Evolutionary conservation across 2,797 vertebrate species (phyloP).

Genomic region (Ceryle rudis): DNA sequence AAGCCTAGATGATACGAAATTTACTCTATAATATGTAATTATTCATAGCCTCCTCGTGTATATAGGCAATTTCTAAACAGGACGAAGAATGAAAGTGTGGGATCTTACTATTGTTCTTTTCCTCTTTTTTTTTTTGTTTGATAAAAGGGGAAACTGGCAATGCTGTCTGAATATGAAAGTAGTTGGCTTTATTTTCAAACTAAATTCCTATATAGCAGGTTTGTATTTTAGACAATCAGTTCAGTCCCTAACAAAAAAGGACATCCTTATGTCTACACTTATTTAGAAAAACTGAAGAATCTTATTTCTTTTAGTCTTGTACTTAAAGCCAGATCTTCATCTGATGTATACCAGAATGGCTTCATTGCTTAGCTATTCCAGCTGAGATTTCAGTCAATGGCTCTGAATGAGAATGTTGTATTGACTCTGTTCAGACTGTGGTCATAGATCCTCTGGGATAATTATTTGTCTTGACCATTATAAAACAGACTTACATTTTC

Average conservation of each 20-base stretch:
- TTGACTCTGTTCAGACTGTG: neutral
- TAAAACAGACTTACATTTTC: neutral
- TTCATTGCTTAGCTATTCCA: neutral
- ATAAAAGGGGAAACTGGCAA: neutral
- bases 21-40: slow-evolving; percentile 74
- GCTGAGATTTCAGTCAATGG: neutral
- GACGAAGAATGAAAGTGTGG: slow-evolving; percentile 39
- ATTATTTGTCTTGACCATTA: neutral
- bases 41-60: slow-evolving; percentile 73
- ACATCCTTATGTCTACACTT: neutral
- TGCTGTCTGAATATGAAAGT: slow-evolving; percentile 29
- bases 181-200: slow-evolving; percentile 38
- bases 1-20: slow-evolving; percentile 74
- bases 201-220: slow-evolving; percentile 10
- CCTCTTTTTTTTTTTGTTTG: neutral
- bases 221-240: slow-evolving; percentile 55
- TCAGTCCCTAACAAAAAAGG: slow-evolving; percentile 25
- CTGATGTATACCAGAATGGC: neutral
- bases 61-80: slow-evolving; percentile 65
- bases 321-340: neutral
- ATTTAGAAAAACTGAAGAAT: neutral
- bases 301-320: neutral
- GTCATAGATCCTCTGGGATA: neutral
- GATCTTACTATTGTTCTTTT: neutral
- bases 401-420: neutral